Base-by-base conservation (phyloP, 2,113 vertebrate species). In the Amphiprion percula region DNA sequence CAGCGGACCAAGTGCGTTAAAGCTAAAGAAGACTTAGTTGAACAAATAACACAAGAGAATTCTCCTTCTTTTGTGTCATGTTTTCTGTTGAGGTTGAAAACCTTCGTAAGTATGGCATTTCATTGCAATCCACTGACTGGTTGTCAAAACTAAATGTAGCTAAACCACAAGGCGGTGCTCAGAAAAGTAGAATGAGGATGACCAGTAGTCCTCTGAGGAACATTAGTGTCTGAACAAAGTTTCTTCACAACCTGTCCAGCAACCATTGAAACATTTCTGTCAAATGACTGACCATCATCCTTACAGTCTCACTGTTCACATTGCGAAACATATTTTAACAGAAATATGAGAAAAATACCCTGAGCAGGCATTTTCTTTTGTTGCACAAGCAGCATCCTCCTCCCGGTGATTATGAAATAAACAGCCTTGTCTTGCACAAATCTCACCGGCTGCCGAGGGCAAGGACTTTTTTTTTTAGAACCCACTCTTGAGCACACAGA, bases 391-490 rank as follows among this genome's bases (percentile, higher is more conserved):
- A 61, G 15, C 67, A 64, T 23, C 53, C 7, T 54, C 60, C 17
- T 79, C 37, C 30, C 41, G 21, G 52, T 44, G 56, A 65, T 80
- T 72, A 62, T 60, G 62, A 84, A 84, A 82, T 62, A 66, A 79
- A 84, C 49, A 59, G 47, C 39, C 39, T 77, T 80, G 68, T 79
- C 79, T 74, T 62, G 33, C 53, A 47, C 56, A 64, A 75, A 69
- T 4, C 60, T 61, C 21, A n/a, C 8, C 4, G 15, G 54, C 54
- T 77, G 68, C 79, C n/a, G 9, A 81, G 74, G 63, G 64, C 86
- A 77, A 84, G n/a, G 58, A 77, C 69, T 61, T 68, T 69, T 68
- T 69, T 66, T 66, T 81, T 70, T 63, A 54, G 73, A 70, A 79
- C 56, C 46, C 17, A 68, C 64, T 73, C 68, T 87, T n/a, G 50